A percentile compares a stretch with the other conserved stretches of the same genome.
These are phyloP conservation scores for Okapia johnstoni DNA, from an alignment of 2,113 vertebrate genomes.

Conservation along the genomic window DNA sequence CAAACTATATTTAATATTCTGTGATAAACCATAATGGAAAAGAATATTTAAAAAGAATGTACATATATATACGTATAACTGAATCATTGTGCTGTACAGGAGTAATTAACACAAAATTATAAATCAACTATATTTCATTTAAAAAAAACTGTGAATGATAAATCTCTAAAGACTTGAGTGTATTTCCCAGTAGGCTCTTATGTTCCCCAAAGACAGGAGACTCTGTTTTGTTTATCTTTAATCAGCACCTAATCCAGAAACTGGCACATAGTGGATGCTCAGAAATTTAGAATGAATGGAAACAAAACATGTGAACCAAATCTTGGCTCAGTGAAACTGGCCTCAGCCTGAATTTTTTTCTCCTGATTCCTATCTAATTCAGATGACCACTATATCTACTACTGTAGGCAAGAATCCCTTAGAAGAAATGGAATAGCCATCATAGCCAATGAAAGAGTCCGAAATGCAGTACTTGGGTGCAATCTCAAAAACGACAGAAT, in stretches of 20 bases:
- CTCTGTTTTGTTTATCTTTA: background rate
- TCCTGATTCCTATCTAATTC: background rate
- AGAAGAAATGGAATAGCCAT: background rate
- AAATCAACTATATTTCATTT: background rate
- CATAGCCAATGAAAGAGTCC: background rate
- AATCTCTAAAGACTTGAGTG: background rate
- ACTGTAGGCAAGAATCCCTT: background rate
- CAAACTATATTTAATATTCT: background rate
- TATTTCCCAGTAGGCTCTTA: background rate
- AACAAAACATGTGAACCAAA: background rate
- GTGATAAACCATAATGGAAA: background rate
- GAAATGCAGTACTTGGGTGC: background rate
- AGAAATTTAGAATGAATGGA: background rate
- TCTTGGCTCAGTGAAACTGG: background rate
- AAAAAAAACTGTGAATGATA: background rate
- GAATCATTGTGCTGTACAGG: background rate
- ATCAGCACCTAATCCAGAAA: background rate
- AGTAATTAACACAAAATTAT: background rate
- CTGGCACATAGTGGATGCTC: background rate
- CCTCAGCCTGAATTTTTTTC: background rate
- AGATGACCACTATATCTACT: background rate
- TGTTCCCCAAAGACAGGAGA: background rate
- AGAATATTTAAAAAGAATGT: background rate
- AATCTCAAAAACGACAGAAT: background rate
- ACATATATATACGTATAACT: background rate